Evolutionary conservation across 2,888 invertebrate genomes (phyloP), one percentile per base, ranked within the genome.

Genomic region (Microdon myrmicae): DNA sequence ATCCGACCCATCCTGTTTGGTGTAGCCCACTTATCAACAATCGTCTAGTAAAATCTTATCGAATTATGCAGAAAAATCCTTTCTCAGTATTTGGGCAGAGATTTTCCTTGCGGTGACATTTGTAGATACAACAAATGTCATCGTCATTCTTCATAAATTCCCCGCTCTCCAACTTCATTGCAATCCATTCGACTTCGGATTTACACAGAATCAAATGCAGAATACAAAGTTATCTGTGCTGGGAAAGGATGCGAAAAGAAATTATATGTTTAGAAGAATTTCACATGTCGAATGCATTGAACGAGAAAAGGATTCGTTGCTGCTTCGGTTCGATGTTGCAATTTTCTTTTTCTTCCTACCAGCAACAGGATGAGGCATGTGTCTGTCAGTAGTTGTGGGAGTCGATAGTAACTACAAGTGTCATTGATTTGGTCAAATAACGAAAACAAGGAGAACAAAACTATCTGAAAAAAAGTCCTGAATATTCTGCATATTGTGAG

Each of bases 101-200:
- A 64, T 64, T 58, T 53, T 43, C 48, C 64, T 58, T 64, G 58
- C 47, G 64, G 64, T 64, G 64, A 64, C 64, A 58, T 64, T 64
- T 64, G 64, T 64, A 64, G 64, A 64, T 53, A 58, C 64, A 64
- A 43, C 58, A 43, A 58, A 51, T 64, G 58, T 45, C 64, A 64
- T 47, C 38, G 64, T 58, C 47, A 53, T 53, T 58, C 58, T 64
- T 58, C 58, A 58, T 53, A 51, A 64, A 47, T 48, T 58, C 56
- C 28, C 32, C 16, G 19, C 16, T 6, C n/a, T 20, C 5, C 37
- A 19, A 31, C 19, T 9, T 35, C 26, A 6, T 10, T 13, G 26
- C 7, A 3, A 16, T 4, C 4, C 31, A 38, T 5, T 17, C 10
- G 10, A 23, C 22, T 13, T 37, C 5, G 7, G 26, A 43, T 47